A percentile compares a stretch with the other conserved stretches of the same genome.
phyloP scores from a whole-genome alignment of 2,113 vertebrate species.

The Sorex fumeus region DNA sequence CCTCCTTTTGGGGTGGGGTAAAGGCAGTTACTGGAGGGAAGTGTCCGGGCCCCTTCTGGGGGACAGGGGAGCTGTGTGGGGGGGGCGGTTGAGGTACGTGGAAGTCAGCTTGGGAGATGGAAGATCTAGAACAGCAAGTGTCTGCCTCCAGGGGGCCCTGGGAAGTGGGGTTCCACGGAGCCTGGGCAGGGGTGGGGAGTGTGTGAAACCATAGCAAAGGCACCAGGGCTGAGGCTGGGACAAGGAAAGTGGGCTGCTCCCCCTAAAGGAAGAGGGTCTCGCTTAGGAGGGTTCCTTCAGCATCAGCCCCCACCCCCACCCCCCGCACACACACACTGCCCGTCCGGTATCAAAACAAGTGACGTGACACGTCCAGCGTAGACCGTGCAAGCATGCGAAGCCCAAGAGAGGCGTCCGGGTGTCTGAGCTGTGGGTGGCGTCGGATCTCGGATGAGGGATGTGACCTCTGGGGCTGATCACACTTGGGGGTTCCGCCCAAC shows the following conservation, averaged over 20 bases:
- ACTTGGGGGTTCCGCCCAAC: no score
- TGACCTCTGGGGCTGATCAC: no score
- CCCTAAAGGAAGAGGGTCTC: no score
- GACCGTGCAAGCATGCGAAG: neutral
- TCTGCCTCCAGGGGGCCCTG: neutral
- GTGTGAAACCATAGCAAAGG: neutral
- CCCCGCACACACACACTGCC: fast-evolving
- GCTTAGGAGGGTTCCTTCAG: fast-evolving
- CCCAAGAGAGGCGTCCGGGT: fast-evolving
- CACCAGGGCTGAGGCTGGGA: neutral
- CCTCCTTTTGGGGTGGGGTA: neutral
- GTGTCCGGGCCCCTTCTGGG: neutral
- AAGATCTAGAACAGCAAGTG: neutral
- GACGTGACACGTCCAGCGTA: fast-evolving
- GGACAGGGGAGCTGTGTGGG: neutral
- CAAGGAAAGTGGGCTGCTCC: neutral
- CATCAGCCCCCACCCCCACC: no score
- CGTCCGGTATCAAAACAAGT: neutral
- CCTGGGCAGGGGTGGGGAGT: no score
- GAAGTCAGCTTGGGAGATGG: neutral
- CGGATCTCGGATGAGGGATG: no score
- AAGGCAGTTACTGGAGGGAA: no score
- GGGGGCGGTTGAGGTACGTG: neutral
- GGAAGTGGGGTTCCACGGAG: no score
- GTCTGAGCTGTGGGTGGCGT: neutral